These are phyloP conservation scores for Leptatherina wallacei DNA, from an alignment of 2,797 vertebrate genomes.

Conservation along the genomic window DNA sequence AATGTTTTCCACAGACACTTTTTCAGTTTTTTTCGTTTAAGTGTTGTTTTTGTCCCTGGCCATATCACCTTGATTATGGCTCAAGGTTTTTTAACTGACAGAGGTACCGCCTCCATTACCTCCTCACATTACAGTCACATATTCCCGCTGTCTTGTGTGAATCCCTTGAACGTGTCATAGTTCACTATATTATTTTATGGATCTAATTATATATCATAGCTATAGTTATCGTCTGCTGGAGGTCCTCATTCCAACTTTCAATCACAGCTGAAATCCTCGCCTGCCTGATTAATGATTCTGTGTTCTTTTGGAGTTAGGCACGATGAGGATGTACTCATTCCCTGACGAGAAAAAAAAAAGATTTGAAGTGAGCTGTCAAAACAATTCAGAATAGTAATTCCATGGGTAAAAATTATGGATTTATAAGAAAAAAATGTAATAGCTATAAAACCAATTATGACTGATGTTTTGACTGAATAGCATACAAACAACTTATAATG, in stretches of 20 bases:
- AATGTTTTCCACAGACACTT: not conserved
- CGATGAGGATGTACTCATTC: not conserved
- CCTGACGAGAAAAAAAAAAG: not conserved
- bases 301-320: not conserved
- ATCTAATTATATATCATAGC: conserved; percentile 4
- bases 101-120: not conserved
- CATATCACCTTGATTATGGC: not conserved
- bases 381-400: conserved; percentile 1
- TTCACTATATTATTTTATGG: conserved; percentile 4
- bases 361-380: not conserved
- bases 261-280: conserved; percentile 7
- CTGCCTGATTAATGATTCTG: conserved; percentile 9
- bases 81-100: not conserved
- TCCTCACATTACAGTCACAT: not conserved
- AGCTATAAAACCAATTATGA: not conserved
- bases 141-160: not conserved
- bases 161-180: not conserved
- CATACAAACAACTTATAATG: not conserved
- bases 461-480: not conserved
- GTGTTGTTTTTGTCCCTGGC: not conserved
- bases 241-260: conserved; percentile 12
- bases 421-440: not conserved
- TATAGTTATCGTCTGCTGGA: conserved; percentile 20
- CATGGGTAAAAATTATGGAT: not conserved
- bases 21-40: not conserved